These are phyloP conservation scores for Etheostoma cragini DNA, from an alignment of 2,113 vertebrate genomes.

Conservation along the genomic window DNA sequence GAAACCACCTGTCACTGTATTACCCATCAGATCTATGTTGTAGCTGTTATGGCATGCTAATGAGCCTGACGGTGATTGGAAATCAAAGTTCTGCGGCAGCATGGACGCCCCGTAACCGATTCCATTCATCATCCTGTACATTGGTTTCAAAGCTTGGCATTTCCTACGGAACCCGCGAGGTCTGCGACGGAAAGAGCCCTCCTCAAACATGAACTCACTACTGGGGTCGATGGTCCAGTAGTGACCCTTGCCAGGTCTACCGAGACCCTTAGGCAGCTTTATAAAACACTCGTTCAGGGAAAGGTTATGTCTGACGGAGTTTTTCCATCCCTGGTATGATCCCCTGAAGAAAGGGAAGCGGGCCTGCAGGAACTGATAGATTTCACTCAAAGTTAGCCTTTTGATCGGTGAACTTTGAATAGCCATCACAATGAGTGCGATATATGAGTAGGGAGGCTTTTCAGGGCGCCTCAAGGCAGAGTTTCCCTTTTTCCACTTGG, in stretches of 20 bases:
- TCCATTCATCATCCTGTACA: conserved; percentile 93
- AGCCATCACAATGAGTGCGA: conserved; percentile 97
- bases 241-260: conserved; percentile 94
- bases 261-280: conserved; percentile 94
- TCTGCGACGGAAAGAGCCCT: conserved; percentile 95
- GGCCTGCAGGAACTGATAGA: conserved; percentile 96
- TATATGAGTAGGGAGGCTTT: conserved; percentile 96
- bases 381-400: conserved; percentile 94
- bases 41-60: conserved; percentile 90
- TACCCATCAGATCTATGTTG: conserved; percentile 92
- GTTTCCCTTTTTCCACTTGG: conserved; percentile 88
- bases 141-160: conserved; percentile 94
- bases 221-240: conserved; percentile 98
- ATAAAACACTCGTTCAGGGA: conserved; percentile 94
- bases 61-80: conserved; percentile 89
- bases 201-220: conserved; percentile 98
- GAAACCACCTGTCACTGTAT: conserved; percentile 85
- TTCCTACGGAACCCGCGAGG: conserved; percentile 95
- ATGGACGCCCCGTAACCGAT: conserved; percentile 92
- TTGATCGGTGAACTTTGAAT: conserved; percentile 95
- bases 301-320: conserved; percentile 94
- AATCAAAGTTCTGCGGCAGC: conserved; percentile 93
- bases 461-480: conserved; percentile 93
- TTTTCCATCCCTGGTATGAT: conserved; percentile 97
- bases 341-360: conserved; percentile 96